Percentiles rank a stretch among this genome's conserved stretches.
These are phyloP conservation scores for Harmothoe impar DNA, from an alignment of 2,888 invertebrate genomes.

Conservation along the genomic window DNA sequence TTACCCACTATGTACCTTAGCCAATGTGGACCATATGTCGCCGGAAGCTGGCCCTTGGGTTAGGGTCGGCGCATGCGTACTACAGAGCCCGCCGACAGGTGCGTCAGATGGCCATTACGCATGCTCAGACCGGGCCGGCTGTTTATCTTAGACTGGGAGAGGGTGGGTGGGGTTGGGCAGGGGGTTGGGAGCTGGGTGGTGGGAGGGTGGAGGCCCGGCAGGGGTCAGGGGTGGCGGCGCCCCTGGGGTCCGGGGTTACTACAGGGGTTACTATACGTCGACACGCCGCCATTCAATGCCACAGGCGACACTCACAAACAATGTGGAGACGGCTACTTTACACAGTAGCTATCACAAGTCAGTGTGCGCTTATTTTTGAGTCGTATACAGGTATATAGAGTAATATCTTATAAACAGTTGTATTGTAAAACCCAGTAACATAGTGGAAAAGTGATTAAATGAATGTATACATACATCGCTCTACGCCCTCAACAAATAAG, in stretches of 20 bases:
- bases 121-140: not conserved
- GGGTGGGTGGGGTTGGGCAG: not conserved
- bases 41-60: too few species aligned
- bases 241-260: slow-evolving; percentile 44
- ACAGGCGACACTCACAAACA: not conserved
- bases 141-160: not conserved
- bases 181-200: not conserved
- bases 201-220: slow-evolving; percentile 7
- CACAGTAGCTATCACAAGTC: not conserved
- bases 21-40: too few species aligned
- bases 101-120: slow-evolving; percentile 40
- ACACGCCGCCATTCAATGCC: slow-evolving; percentile 29
- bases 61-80: too few species aligned
- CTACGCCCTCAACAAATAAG: too few species aligned
- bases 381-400: too few species aligned
- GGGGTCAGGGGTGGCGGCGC: slow-evolving; percentile 17
- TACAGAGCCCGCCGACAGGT: not conserved
- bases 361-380: too few species aligned
- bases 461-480: too few species aligned
- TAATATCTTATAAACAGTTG: too few species aligned
- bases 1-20: too few species aligned
- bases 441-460: too few species aligned
- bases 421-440: too few species aligned
- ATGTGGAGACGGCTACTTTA: not conserved
- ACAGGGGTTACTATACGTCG: slow-evolving; percentile 58